Conservation (phyloP, 2,113 vertebrate genomes). For the Dolichallabes microphthalmus region DNA sequence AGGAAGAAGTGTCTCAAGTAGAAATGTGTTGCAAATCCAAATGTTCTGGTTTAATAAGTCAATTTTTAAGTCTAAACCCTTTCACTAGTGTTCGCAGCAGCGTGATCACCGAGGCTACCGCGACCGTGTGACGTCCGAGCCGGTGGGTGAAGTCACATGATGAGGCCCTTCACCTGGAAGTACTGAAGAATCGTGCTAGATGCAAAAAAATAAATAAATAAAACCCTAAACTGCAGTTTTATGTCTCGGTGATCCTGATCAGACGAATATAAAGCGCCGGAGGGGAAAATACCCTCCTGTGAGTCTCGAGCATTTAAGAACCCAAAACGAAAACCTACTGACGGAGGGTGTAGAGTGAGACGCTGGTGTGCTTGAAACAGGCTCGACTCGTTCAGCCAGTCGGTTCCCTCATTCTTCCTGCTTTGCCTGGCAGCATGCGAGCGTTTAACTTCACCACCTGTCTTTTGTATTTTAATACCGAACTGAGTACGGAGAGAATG, state of each 20-base stretch:
- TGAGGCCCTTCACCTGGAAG: not conserved
- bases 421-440: conserved; percentile 28
- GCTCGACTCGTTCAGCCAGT: conserved; percentile 65
- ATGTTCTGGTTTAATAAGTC: not conserved
- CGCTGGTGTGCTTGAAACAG: conserved; percentile 44
- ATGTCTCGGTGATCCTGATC: not conserved
- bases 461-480: not conserved
- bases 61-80: not conserved
- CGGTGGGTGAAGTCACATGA: not conserved
- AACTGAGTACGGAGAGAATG: not conserved
- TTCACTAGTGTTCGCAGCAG: not conserved
- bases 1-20: too few species aligned
- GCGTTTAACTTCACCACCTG: conserved; percentile 1
- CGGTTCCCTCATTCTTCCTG: conserved; percentile 61
- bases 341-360: not conserved
- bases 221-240: not conserved
- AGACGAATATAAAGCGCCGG: not conserved
- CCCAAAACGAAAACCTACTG: not conserved
- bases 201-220: too few species aligned
- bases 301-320: not conserved
- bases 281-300: not conserved
- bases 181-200: not conserved
- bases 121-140: not conserved
- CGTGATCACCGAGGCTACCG: not conserved
- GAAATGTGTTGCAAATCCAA: too few species aligned